Evolutionary conservation across 2,888 invertebrate genomes (phyloP), one percentile per base, ranked within the genome.

Genomic region (Tetropium fuscum): DNA sequence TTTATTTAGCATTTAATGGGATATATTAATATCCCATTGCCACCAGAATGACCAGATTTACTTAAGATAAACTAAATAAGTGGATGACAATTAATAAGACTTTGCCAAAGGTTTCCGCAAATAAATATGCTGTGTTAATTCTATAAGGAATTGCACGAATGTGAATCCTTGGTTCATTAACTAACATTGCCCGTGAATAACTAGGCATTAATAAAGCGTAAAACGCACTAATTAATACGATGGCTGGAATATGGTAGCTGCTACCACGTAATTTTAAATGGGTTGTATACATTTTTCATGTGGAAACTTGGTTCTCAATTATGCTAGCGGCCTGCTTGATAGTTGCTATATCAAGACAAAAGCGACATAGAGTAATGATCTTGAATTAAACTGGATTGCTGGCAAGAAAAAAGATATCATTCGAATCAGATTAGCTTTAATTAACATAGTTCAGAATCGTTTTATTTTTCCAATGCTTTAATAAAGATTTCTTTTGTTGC

Each of bases 401-500:
- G 64, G 66, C 58, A 68, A 63, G 66, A 68, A 72, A 72, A 69
- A 66, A 72, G 69, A 71, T 68, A 70, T 71, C 64, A 67, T 69
- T 70, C 63, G 62, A 66, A 74, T 74, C 74, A 70, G 72, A 74
- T 74, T 71, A 69, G 63, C 65, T 70, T 71, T 74, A 74, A 74
- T 74, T 73, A 74, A 74, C 72, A 70, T 72, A 68, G 71, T 61
- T 70, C 64, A 55, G 58, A 59, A 66, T 59, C 49, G 41, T 60
- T 64, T 63, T 51, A 56, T 61, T 64, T 36, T 51, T 41, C 18
- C 53, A 32, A 53, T 47, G 54, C 55, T 32, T 58, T 25, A 44
- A 60, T 38, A 57, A 25, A 49, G 47, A 15, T 38, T 54, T 56
- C 43, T 20, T 44, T 55, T 60, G 32, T 40, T 49, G 20, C 3